A percentile compares a stretch with the other conserved stretches of the same genome.
Conservation (phyloP, 2,113 vertebrate species). For the Pantherophis guttatus region DNA sequence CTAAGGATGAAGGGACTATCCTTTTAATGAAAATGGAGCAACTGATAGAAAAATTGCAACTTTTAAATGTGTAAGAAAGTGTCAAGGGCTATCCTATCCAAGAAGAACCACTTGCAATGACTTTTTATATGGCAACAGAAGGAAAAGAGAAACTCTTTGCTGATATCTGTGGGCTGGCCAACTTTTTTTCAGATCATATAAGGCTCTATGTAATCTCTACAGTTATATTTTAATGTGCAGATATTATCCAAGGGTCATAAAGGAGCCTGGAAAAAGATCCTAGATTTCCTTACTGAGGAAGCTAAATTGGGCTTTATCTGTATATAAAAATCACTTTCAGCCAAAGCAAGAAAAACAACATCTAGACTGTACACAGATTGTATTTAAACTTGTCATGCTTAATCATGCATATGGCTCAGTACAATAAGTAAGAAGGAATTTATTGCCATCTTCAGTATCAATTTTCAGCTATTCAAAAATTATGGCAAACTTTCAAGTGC, state of each 20-base stretch:
- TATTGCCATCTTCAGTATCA: background rate
- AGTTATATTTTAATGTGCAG: background rate
- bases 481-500: background rate
- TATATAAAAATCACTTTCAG: background rate
- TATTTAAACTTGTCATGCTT: background rate
- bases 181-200: too few relatives aligned
- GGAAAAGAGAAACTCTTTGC: too few relatives aligned
- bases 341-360: background rate
- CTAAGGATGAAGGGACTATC: background rate
- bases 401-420: background rate
- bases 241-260: background rate
- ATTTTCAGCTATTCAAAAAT: background rate
- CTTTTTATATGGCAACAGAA: background rate
- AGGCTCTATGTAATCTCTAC: background rate
- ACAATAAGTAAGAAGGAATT: background rate
- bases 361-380: background rate
- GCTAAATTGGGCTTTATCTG: background rate
- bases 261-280: background rate
- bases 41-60: background rate
- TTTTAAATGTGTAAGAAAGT: background rate
- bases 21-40: background rate
- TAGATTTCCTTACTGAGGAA: background rate
- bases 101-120: background rate
- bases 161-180: too few relatives aligned
- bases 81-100: background rate